phyloP scores from a whole-genome alignment of 1,140 invertebrate species.

The Lanistes nyassanus region DNA sequence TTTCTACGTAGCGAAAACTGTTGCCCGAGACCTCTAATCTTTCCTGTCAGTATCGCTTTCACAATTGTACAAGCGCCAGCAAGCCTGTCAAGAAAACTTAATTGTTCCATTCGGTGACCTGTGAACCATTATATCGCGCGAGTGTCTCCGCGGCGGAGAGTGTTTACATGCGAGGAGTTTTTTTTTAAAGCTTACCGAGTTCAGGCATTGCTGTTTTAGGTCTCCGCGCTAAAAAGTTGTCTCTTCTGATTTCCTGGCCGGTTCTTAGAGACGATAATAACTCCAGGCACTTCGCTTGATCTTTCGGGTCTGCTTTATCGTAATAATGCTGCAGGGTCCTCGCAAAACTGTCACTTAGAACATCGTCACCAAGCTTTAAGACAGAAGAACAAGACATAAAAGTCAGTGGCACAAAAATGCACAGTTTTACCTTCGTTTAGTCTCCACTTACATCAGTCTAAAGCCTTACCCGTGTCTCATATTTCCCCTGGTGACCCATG shows the following conservation, averaged over 20 bases:
- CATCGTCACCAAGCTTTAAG: slow-evolving; percentile 54
- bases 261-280: slow-evolving; percentile 48
- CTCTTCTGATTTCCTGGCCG: slow-evolving; percentile 30
- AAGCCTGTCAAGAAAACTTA: too few species aligned
- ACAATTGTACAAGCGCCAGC: too few species aligned
- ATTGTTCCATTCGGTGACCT: too few species aligned
- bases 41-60: too few species aligned
- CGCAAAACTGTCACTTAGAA: slow-evolving; percentile 43
- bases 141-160: too few species aligned
- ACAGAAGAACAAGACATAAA: not conserved
- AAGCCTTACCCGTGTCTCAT: slow-evolving; percentile 4
- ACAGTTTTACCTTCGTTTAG: too few species aligned
- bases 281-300: slow-evolving; percentile 51
- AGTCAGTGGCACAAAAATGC: too few species aligned
- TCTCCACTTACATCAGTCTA: not conserved
- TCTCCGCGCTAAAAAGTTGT: slow-evolving; percentile 25
- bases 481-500: not conserved
- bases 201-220: slow-evolving; percentile 53
- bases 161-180: too few species aligned
- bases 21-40: too few species aligned
- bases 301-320: slow-evolving; percentile 44
- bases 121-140: too few species aligned
- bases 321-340: slow-evolving; percentile 54
- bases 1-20: too few species aligned
- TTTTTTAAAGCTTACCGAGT: slow-evolving; percentile 37